phyloP scores from a whole-genome alignment of 2,888 invertebrate species.

The Holacanthella duospinosa region DNA sequence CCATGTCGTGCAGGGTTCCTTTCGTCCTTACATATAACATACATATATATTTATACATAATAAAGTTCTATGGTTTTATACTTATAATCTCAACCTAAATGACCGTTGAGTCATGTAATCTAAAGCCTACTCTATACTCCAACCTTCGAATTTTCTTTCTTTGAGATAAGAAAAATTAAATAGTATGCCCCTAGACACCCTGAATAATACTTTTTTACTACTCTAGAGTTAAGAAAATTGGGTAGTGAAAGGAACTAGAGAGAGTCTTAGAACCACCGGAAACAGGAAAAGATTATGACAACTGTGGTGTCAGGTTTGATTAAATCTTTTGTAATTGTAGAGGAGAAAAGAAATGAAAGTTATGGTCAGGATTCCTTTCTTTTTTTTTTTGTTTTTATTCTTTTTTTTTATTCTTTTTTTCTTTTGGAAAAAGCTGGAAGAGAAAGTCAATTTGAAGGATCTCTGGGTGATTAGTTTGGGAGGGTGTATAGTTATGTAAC shows the following conservation, averaged over 20 bases:
- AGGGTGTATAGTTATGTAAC: conserved; percentile 7
- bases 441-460: conserved; percentile 14
- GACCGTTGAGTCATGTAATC: conserved; percentile 12
- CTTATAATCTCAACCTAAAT: not conserved
- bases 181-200: not conserved
- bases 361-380: not conserved
- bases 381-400: not conserved
- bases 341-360: conserved; percentile 4
- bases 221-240: not conserved
- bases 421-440: conserved; percentile 2
- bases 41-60: too few relatives aligned
- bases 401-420: not conserved
- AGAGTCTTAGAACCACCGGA: not conserved
- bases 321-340: conserved; percentile 11
- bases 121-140: conserved; percentile 3
- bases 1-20: too few relatives aligned
- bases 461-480: conserved; percentile 11
- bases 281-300: conserved; percentile 13
- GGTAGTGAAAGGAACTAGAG: not conserved
- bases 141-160: not conserved
- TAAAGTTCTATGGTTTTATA: not conserved
- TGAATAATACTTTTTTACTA: not conserved
- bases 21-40: too few relatives aligned
- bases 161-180: not conserved
- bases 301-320: conserved; percentile 11